Base-by-base conservation (phyloP, 1,140 invertebrate species). In the Phocides pigmalion region DNA sequence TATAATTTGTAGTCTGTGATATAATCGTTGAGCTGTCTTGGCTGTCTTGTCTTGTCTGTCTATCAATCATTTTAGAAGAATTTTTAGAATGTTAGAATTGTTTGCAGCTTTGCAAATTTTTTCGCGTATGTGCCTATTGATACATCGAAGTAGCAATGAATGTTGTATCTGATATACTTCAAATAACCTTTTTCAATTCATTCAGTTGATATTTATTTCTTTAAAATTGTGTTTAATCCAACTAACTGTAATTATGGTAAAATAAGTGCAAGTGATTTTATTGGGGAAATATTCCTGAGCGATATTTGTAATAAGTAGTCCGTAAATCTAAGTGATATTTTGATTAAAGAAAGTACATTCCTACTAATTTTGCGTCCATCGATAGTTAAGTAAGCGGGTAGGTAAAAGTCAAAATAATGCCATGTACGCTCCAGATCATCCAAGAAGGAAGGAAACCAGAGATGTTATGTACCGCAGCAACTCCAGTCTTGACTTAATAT, bases 401-500 rank as follows among this genome's bases (percentile, higher is more conserved):
- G 39, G 65, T 74, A 63, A 58, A 67, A 72, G 71, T 79, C 64
- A 80, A 87, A 83, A 87, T 81, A 84, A 91, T 91, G 87, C 87
- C 74, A 91, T 89, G 89, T 89, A 84, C 76, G 82, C 87, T 85
- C 88, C 83, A 66, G 85, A 90, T 79, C 81, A 86, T 75, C 71
- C 70, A 54, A 80, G 81, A 82, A 81, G 81, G 74, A 90, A 90
- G 74, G 87, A 91, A 76, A 67, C 77, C 65, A 87, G 87, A 79
- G 91, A 92, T 84, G 82, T 83, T 80, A 88, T 92, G 70, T 93
- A 93, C 71, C 89, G 93, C 37, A 94, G 93, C 73, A 94, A 94
- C 80, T 94, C 93, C 25, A 94, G 93, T 72, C 89, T 94, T 71
- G 93, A 94, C 77, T 87, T 94, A 74, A 88, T 90, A 79, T 88